Conservation (phyloP, 2,888 invertebrate genomes). For the Torymus tubicola region DNA sequence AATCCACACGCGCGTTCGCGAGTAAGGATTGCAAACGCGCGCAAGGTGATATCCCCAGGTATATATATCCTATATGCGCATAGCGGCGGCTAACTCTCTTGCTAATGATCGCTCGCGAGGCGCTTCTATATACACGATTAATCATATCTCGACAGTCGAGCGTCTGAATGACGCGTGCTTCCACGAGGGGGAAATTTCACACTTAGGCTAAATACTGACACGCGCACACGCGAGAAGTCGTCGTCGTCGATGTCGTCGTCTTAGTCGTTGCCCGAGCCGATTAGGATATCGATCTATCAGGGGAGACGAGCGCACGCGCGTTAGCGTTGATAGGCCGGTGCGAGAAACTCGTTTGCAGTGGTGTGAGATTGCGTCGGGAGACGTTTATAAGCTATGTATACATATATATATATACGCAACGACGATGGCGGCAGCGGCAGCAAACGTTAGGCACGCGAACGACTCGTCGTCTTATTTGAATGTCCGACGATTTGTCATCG, state of each 20-base stretch:
- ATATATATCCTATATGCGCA: constrained; percentile 59
- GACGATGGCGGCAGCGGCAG: not conserved
- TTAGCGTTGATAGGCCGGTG: constrained; percentile 3
- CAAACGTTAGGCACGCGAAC: not conserved
- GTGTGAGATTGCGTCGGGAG: not conserved
- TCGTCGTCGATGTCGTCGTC: not conserved
- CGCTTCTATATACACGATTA: constrained; percentile 32
- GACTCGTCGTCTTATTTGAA: constrained; percentile 29
- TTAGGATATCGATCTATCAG: constrained; percentile 55
- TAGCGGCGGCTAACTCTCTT: not conserved
- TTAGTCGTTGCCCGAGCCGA: constrained; percentile 21
- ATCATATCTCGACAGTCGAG: constrained; percentile 48
- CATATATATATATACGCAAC: not conserved
- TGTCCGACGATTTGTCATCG: constrained; percentile 44
- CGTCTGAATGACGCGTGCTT: constrained; percentile 31
- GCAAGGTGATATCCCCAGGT: constrained; percentile 58
- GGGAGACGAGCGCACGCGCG: not conserved
- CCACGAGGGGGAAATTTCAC: constrained; percentile 55
- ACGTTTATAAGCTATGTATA: not conserved
- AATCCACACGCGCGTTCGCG: constrained; percentile 54
- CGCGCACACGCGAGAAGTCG: constrained; percentile 43
- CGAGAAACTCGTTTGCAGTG: constrained; percentile 36
- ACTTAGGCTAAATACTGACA: constrained; percentile 53
- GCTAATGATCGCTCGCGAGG: constrained; percentile 60
- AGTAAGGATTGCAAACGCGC: not conserved